Percentiles rank a stretch among this genome's conserved stretches.
phyloP scores from a whole-genome alignment of 2,888 invertebrate species.

The Reticulitermes lucifugus region DNA sequence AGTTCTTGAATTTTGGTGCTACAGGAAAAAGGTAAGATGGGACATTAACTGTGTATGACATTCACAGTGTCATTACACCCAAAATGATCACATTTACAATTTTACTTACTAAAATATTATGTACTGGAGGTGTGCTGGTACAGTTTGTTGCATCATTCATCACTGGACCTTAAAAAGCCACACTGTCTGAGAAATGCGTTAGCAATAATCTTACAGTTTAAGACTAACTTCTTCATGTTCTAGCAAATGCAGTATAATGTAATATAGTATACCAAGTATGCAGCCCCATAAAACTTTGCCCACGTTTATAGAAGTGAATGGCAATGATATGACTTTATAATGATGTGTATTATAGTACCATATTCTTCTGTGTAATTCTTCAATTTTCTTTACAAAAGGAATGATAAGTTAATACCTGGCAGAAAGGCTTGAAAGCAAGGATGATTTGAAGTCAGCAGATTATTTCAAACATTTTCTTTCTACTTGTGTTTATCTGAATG shows the following conservation, averaged over 20 bases:
- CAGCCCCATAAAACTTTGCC: background rate
- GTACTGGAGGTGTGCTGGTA: conserved; percentile 1
- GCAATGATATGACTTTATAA: background rate
- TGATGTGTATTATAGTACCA: background rate
- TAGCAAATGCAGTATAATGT: too few relatives aligned
- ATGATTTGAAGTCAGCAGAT: too few relatives aligned
- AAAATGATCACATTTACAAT: background rate
- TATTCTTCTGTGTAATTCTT: background rate
- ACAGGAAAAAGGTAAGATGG: background rate
- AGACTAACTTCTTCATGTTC: background rate
- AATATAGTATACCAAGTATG: too few relatives aligned
- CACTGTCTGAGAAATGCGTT: background rate
- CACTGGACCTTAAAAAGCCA: conserved; percentile 21
- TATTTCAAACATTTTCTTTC: too few relatives aligned
- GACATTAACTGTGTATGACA: background rate
- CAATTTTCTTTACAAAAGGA: too few relatives aligned
- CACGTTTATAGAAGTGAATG: background rate
- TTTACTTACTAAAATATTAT: background rate
- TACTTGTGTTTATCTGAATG: too few relatives aligned
- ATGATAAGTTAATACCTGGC: too few relatives aligned
- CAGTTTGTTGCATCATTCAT: conserved; percentile 35
- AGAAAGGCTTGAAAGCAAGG: too few relatives aligned
- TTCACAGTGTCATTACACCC: conserved; percentile 3
- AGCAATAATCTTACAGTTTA: conserved; percentile 7
- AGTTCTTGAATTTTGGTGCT: conserved; percentile 30